Conservation (phyloP, 2,113 vertebrate genomes). For the Paralichthys olivaceus region DNA sequence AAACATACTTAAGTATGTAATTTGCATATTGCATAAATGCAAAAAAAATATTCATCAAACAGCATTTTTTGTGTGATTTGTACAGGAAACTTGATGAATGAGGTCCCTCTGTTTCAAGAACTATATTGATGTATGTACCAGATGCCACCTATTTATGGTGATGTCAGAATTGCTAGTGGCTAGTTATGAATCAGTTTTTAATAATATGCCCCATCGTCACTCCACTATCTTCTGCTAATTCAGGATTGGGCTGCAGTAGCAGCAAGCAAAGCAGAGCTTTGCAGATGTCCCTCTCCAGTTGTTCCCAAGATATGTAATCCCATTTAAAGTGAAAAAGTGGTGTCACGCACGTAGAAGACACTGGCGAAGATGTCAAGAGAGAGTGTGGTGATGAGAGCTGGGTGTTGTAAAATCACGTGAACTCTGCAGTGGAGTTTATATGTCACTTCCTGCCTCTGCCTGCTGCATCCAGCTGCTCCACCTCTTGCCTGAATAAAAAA, state of each 20-base stretch:
- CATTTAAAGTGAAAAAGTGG: too few relatives aligned
- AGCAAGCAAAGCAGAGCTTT: not conserved
- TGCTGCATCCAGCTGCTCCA: too few relatives aligned
- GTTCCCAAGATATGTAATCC: too few relatives aligned
- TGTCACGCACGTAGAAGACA: too few relatives aligned
- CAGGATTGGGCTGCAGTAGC: not conserved
- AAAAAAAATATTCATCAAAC: conserved; percentile 9
- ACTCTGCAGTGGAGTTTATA: too few relatives aligned
- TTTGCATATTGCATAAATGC: conserved; percentile 13
- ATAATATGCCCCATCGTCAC: not conserved
- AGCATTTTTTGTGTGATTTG: not conserved
- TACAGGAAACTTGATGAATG: not conserved
- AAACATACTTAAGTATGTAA: conserved; percentile 9
- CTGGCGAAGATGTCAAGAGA: too few relatives aligned
- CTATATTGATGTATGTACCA: not conserved
- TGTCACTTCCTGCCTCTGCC: too few relatives aligned
- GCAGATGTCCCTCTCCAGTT: too few relatives aligned
- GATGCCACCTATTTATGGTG: not conserved
- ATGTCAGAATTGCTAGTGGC: not conserved
- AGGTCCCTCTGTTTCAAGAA: not conserved
- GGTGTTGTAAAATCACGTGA: too few relatives aligned
- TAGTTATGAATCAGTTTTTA: not conserved
- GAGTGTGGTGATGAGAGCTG: too few relatives aligned
- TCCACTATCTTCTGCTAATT: not conserved
- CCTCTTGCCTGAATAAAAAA: too few relatives aligned